phyloP scores from a whole-genome alignment of 2,797 vertebrate species.

The Epinephelus awoara region DNA sequence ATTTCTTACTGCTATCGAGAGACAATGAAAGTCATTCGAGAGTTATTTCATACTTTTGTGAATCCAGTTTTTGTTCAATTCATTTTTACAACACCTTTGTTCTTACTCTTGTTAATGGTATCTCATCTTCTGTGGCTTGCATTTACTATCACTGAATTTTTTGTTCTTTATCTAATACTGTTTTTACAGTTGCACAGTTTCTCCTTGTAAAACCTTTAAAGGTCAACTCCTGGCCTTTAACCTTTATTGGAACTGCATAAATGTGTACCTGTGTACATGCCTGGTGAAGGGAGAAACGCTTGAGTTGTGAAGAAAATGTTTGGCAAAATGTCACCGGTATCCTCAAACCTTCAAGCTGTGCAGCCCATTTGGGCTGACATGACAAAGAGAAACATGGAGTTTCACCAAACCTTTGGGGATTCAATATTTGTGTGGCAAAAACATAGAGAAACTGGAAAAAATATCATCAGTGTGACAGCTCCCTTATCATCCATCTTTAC shows the following conservation, averaged over 20 bases:
- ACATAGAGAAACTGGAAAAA: neutral
- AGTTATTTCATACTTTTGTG: neutral
- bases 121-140: neutral
- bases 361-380: neutral
- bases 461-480: neutral
- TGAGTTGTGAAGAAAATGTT: neutral
- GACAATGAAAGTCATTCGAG: neutral
- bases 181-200: neutral
- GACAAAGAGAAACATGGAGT: neutral
- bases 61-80: neutral
- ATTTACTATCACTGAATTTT: neutral
- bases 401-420: neutral
- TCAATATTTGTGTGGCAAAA: neutral
- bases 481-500: neutral
- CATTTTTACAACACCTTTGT: neutral
- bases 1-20: neutral
- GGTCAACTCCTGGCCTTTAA: neutral
- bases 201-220: neutral
- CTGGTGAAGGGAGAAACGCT: neutral
- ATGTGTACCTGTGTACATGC: neutral
- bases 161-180: neutral
- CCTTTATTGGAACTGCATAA: neutral
- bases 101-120: neutral
- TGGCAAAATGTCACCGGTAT: neutral
- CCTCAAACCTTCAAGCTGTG: neutral